Conservation (phyloP, 2,113 vertebrate species). For the Illadopsis cleaveri region DNA sequence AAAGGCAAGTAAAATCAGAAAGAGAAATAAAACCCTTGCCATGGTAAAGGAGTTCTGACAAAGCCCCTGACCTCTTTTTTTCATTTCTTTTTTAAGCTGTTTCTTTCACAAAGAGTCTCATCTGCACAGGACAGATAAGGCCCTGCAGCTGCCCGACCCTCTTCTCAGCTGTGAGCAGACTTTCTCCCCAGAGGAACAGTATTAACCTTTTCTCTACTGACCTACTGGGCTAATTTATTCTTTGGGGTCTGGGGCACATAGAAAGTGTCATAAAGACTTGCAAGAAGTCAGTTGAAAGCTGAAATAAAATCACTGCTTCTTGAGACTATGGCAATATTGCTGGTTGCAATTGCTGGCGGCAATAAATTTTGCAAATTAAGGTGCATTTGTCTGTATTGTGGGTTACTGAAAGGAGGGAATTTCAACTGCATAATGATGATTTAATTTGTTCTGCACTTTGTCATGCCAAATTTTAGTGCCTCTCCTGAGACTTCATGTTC, state of each 20-base stretch:
- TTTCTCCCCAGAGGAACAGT: not conserved
- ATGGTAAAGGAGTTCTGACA: not conserved
- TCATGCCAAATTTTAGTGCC: slow-evolving; percentile 4
- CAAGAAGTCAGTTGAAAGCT: not conserved
- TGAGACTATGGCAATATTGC: not conserved
- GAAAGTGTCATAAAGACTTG: not conserved
- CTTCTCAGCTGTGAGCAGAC: not conserved
- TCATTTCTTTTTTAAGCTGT: not conserved
- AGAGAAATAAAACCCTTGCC: not conserved
- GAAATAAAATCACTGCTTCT: not conserved
- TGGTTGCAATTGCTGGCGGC: not conserved
- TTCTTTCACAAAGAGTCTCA: not conserved
- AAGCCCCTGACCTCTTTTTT: not conserved
- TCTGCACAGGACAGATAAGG: not conserved
- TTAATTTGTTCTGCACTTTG: not conserved
- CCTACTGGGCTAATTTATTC: not conserved
- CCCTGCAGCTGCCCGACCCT: not conserved
- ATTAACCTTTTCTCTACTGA: not conserved
- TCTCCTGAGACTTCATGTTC: slow-evolving; percentile 10
- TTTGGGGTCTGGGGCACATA: not conserved
- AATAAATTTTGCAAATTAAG: slow-evolving; percentile 26
- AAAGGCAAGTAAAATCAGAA: not conserved
- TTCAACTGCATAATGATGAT: not conserved
- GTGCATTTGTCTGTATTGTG: not conserved
- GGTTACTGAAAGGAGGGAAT: not conserved